These are phyloP conservation scores for Heteractis magnifica DNA, from an alignment of 92 coral and sea anemone species.

Conservation along the genomic window DNA sequence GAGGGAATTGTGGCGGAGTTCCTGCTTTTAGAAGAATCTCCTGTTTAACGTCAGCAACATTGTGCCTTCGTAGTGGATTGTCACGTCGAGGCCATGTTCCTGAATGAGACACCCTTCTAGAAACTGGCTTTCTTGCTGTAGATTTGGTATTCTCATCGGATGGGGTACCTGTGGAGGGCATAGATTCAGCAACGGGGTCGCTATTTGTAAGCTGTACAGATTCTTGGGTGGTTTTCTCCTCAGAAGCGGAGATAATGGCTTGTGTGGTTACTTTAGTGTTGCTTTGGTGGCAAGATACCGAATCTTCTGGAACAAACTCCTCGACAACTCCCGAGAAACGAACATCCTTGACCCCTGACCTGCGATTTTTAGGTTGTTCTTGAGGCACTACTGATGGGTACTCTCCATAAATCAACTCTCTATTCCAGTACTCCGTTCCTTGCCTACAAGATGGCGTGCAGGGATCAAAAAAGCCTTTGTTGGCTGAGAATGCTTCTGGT, in stretches of 20 bases:
- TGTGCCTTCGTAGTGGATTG: background rate
- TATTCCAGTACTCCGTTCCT: conserved; percentile 33
- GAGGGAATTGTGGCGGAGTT: conserved; percentile 11
- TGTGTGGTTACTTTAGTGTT: background rate
- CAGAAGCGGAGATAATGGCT: background rate
- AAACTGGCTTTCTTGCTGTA: background rate
- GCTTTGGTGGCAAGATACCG: background rate
- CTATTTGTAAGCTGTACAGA: background rate
- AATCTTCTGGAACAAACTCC: conserved; percentile 2
- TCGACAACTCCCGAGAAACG: conserved; percentile 13
- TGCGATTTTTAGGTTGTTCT: background rate
- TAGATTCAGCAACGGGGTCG: background rate
- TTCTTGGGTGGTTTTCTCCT: background rate
- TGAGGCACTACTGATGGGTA: conserved; percentile 8
- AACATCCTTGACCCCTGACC: conserved; percentile 21
- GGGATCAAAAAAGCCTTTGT: conserved; percentile 34
- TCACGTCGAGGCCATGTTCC: conserved; percentile 27
- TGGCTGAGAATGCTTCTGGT: conserved; percentile 39
- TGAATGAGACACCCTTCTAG: background rate
- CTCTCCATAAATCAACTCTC: conserved; percentile 37
- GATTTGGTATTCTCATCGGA: background rate
- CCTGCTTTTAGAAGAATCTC: conserved; percentile 7
- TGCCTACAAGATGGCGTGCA: conserved; percentile 35
- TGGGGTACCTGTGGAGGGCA: background rate
- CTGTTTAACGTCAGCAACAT: conserved; percentile 2